Evolutionary conservation across 1,140 invertebrate genomes (phyloP), one percentile per base, ranked within the genome.

Genomic region (Cyphomyrmex costatus): DNA sequence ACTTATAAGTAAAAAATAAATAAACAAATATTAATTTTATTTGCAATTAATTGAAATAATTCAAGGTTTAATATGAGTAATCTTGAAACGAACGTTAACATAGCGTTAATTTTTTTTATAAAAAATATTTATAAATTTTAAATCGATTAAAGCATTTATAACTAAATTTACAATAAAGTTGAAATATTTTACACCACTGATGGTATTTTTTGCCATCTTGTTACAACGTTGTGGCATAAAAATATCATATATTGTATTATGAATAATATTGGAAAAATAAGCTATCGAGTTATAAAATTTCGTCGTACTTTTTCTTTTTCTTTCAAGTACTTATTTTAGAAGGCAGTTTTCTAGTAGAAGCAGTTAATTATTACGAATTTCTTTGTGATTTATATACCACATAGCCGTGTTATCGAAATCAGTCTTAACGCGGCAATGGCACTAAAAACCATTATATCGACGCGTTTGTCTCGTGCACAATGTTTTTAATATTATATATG

Each of bases 401-500:
- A 6, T 14, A 19, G 16, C 2, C 16, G 3, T 16, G 24, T 19
- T 65, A 30, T 4, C 12, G 16, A 27, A 2, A 42, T 46, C 42
- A 36, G 6, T n/a, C 2, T 27, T 46, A 46, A 27, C 21, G 8
- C 36, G 21, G 12, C 19, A 53, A 27, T 10, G 21, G 12, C 19
- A 53, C 21, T 10, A 6, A n/a, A 63, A 70, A 27, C 7, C 12
- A 70, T 85, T 33, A 74, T 36, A 30, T 70, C 6, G 33, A 16
- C 16, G 46, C 58, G 66, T 78, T 68, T 85, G 82, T 78, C 71
- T 53, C 71, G 24, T 16, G 19, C 42, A 66, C 42, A 36, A 51
- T 33, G 60, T 86, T 80, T 58, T 16, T 70, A 21, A 70, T 65
- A 42, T 42, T 42, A 42, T 42, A 42, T 56, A 65, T 49, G 27